A percentile compares a stretch with the other conserved stretches of the same genome.
Conservation (phyloP, 2,113 vertebrate genomes). For the Columbina picui region DNA sequence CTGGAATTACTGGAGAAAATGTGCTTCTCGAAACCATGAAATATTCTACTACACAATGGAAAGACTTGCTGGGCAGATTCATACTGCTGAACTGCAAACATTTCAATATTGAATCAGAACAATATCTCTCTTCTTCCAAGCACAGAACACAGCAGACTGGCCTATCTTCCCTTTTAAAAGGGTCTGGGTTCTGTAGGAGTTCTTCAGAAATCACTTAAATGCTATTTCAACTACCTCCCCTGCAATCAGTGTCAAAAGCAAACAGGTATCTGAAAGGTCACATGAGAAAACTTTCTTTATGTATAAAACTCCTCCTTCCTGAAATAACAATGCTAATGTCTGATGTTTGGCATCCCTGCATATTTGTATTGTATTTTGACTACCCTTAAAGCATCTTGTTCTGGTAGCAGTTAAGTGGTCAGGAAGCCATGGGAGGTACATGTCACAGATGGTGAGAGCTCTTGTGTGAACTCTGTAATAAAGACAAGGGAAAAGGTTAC, state of each 20-base stretch:
- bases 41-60: not conserved
- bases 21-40: not conserved
- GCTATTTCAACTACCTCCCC: not conserved
- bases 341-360: not conserved
- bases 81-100: not conserved
- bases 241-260: not conserved
- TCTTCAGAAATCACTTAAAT: not conserved
- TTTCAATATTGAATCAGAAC: not conserved
- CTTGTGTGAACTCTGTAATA: not conserved
- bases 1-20: conserved; percentile 4
- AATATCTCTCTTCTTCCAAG: not conserved
- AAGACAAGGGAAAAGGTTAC: not conserved
- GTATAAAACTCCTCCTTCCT: not conserved
- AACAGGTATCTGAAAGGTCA: not conserved
- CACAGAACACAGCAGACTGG: not conserved
- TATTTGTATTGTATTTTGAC: not conserved
- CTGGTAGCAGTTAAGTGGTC: not conserved
- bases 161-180: not conserved
- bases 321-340: not conserved
- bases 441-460: not conserved
- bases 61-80: not conserved
- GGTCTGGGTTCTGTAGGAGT: not conserved
- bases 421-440: not conserved
- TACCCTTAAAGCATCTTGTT: not conserved
- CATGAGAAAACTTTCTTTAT: not conserved